These are phyloP conservation scores for Pristionchus fissidentatus DNA, from an alignment of 2,888 invertebrate species.

Conservation along the genomic window DNA sequence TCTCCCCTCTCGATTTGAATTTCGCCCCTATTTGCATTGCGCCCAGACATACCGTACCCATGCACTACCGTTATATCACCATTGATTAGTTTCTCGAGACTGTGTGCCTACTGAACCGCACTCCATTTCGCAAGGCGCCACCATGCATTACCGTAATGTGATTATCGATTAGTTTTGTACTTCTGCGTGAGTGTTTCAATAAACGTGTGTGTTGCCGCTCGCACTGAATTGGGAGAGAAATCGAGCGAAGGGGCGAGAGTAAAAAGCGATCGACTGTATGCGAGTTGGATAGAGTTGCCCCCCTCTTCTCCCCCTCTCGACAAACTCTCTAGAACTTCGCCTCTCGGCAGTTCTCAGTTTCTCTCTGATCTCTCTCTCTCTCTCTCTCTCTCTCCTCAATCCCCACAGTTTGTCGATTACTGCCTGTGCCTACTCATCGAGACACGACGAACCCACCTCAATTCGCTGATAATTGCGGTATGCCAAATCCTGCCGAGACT, in stretches of 20 bases:
- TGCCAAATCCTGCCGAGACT: too few relatives aligned
- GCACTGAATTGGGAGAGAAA: conserved; percentile 19
- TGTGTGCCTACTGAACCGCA: not conserved
- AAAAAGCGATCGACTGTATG: not conserved
- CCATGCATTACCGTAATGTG: not conserved
- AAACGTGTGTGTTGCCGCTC: conserved; percentile 19
- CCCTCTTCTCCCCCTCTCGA: not conserved
- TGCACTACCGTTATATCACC: not conserved
- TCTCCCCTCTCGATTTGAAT: conserved; percentile 5
- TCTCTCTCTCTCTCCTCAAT: not conserved
- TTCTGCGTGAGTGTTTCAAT: conserved; percentile 30
- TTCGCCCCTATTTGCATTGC: not conserved
- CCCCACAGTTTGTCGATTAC: not conserved
- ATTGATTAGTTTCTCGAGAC: not conserved
- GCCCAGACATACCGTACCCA: too few relatives aligned
- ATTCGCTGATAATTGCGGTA: too few relatives aligned
- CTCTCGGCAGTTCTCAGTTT: conserved; percentile 39
- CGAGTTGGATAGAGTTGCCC: conserved; percentile 24
- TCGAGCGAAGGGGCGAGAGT: not conserved
- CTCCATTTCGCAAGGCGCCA: not conserved
- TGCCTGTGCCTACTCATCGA: not conserved
- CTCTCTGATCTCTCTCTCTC: not conserved
- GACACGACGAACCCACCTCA: too few relatives aligned
- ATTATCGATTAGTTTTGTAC: too few relatives aligned
- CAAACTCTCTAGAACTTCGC: conserved; percentile 37